Base-by-base conservation (phyloP, 2,113 vertebrate species). In the Mus musculus region DNA sequence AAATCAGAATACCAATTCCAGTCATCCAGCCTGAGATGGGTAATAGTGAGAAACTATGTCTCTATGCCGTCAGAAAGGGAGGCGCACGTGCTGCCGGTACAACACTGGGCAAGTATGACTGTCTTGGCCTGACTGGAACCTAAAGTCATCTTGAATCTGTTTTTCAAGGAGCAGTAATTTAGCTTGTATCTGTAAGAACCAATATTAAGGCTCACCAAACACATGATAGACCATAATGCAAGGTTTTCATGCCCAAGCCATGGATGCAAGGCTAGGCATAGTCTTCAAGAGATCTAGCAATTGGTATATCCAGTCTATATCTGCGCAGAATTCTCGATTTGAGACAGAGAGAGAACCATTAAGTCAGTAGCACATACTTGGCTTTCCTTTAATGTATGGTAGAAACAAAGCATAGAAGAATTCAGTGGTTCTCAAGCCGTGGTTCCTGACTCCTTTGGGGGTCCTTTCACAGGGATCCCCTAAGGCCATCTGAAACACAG, bases 1-100 rank as follows among this genome's bases (percentile, higher is more conserved):
- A 96, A 96, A 95, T 95, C 73, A 97, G 94, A 97, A 96, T 88
- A 82, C n/a, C 73, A 77, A 96, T 97, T 96, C 93, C 71, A 97
- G 52, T 97, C 95, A 97, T 59, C 81, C 3, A 73, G 8, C 22
- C 4, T 13, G 63, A 42, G 49, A 17, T 49, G 71, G 75, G 42
- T 28, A 88, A 16, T 2, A 72, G 65, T 1, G 56, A 88, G 56
- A 19, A 20, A 10, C 67, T 69, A 28, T 52, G 22, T 69, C 16
- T 88, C 28, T 84, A 36, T 71, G 80, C 77, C 80, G 49, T 2
- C 19, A 2, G 2, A 54, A 24, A n/a, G 65, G 67, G 26, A 39
- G 33, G 90, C 49, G 39, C 13, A 10, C 36, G 9, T 30, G 39
- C 16, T n/a, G 81, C 7, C 49, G 30, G 13, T 24, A 46, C 54